These are phyloP conservation scores for Chromoteleia sp. DNA, from an alignment of 2,888 invertebrate species.

Conservation along the genomic window DNA sequence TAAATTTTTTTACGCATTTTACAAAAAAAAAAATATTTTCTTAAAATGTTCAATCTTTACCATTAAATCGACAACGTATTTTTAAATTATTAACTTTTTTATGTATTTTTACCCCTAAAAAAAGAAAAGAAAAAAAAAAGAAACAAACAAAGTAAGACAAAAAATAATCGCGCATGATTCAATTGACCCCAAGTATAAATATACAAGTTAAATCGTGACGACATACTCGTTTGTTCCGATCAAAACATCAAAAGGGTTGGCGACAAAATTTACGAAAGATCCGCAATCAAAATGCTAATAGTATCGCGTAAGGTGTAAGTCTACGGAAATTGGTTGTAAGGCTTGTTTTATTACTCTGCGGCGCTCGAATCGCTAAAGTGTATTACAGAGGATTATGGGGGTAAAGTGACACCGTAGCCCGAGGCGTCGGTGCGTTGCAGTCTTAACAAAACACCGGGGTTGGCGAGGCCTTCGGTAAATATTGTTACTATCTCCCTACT, in stretches of 20 bases:
- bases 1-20: too few species aligned
- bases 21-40: too few species aligned
- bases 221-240: constrained; percentile 23
- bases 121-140: too few species aligned
- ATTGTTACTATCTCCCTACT: constrained; percentile 83
- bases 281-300: constrained; percentile 83
- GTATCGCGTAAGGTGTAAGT: constrained; percentile 81
- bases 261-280: constrained; percentile 66
- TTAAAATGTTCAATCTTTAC: too few species aligned
- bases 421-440: constrained; percentile 78
- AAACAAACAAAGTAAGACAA: too few species aligned
- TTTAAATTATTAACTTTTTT: too few species aligned
- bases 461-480: constrained; percentile 82
- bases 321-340: constrained; percentile 83
- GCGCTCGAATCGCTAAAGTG: constrained; percentile 80
- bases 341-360: constrained; percentile 78
- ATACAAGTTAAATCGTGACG: constrained; percentile 30
- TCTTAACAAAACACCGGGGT: constrained; percentile 84
- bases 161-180: not conserved
- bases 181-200: not conserved
- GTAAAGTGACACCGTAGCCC: constrained; percentile 81
- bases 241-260: constrained; percentile 48
- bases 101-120: too few species aligned
- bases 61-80: too few species aligned
- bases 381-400: constrained; percentile 82